These are phyloP conservation scores for Actinopyga echinites DNA, from an alignment of 53 echinoderm and acorn worm species.

Conservation along the genomic window DNA sequence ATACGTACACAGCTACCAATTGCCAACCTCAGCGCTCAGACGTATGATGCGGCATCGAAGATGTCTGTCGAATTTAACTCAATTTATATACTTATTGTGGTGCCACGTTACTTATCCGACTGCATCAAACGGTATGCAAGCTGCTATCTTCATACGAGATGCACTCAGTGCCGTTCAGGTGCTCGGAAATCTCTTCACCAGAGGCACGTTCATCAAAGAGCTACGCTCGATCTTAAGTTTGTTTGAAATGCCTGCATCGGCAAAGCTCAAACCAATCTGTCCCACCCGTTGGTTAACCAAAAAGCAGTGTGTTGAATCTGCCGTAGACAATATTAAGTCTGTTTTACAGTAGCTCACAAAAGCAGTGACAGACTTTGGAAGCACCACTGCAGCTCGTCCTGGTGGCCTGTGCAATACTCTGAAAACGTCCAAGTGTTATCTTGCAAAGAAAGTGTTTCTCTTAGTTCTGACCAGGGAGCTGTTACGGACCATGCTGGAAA, in stretches of 20 bases:
- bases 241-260: too few species aligned
- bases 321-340: too few species aligned
- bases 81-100: slow-evolving; percentile 39
- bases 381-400: slow-evolving; percentile 25
- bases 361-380: too few species aligned
- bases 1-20: slow-evolving; percentile 24
- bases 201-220: too few species aligned
- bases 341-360: too few species aligned
- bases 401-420: slow-evolving; percentile 20
- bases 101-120: slow-evolving; percentile 47
- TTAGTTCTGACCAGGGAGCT: not conserved
- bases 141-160: slow-evolving; percentile 43
- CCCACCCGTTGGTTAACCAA: too few species aligned
- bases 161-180: slow-evolving; percentile 30
- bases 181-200: slow-evolving; percentile 43
- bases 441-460: slow-evolving; percentile 15
- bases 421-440: slow-evolving; percentile 27
- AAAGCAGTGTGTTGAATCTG: too few species aligned
- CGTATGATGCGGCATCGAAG: slow-evolving; percentile 51
- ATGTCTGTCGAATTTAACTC: slow-evolving; percentile 47
- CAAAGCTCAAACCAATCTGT: too few species aligned
- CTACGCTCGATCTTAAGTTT: too few species aligned
- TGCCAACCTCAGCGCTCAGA: slow-evolving; percentile 35
- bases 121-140: slow-evolving; percentile 23
- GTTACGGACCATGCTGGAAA: slow-evolving; percentile 24